Evolutionary conservation across 1,140 invertebrate species (phyloP), one percentile per base, ranked within the genome.

Genomic region (Sarcophaga bullata): DNA sequence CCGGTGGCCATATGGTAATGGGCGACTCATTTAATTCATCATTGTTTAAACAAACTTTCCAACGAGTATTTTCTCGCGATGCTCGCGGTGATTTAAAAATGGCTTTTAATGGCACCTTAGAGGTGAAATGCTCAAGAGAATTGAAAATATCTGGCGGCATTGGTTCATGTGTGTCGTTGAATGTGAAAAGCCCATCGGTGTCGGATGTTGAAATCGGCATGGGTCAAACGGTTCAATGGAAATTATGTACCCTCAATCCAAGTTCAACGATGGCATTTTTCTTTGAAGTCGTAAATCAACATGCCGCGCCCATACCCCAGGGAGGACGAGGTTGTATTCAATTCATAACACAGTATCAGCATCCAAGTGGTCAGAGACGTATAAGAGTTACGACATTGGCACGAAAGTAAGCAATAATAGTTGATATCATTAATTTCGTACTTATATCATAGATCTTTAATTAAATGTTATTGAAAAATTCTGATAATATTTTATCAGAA

Each of bases 1-100:
- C 98, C 72, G 98, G 98, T 73, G 98, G 99, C 11, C 97, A 99
- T 88, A 99, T 99, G 96, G 97, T 99, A 11, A 98, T 99, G 97
- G 98, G 98, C 17, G 99, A 99, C 91, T 99, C 98, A 0, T 99
- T 99, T 90, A 98, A 99, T 91, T 99, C 98, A 0, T 97, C 97
- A 0, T 92, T 99, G 0, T 99, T 99, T 91, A 99, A 99, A 90
- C 98, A 99, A 92, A 99, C 98, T 75, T 99, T 99, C 93, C 97
- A 99, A 91, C 93, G 98, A 84, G 98, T 99, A 0, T 99, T 99
- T 90, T 93, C 95, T 7, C 96, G 97, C 85, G 98, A 99, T 91
- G 92, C 93, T n/a, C 96, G 97, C 86, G 94, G 94, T 58, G 95
- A 99, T 86, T 94, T 99, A 75, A 98, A 98, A 91, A 99, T 99